phyloP scores from a whole-genome alignment of 1,140 invertebrate species.

The Hypothenemus hampei region DNA sequence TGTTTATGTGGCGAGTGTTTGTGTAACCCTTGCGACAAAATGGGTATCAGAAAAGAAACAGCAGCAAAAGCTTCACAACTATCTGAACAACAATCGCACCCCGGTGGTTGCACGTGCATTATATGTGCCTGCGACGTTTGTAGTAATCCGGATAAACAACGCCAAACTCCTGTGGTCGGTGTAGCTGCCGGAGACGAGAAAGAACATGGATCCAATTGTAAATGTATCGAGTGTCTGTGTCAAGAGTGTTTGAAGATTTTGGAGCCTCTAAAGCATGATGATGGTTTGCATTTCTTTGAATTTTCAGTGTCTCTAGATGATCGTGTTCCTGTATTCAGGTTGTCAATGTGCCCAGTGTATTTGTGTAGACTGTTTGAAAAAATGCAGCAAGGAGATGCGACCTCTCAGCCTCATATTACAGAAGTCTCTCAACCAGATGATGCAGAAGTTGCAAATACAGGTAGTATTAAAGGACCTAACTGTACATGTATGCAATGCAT shows the following conservation, averaged over 20 bases:
- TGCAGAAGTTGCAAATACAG: background rate
- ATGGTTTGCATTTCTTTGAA: constrained; percentile 1
- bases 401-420: background rate
- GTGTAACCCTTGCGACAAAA: constrained; percentile 16
- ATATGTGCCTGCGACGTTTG: constrained; percentile 13
- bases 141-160: background rate
- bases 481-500: constrained; percentile 23
- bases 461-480: constrained; percentile 3
- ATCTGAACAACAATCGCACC: no score
- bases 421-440: background rate
- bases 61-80: background rate
- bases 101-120: constrained; percentile 8
- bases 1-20: constrained; percentile 20
- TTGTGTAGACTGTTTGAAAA: constrained; percentile 5
- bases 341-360: constrained; percentile 9
- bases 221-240: constrained; percentile 14
- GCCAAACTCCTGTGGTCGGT: background rate
- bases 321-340: background rate
- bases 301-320: background rate
- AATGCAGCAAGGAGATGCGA: constrained; percentile 6
- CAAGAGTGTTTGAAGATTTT: constrained; percentile 15
- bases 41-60: background rate
- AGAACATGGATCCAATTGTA: constrained; percentile 8
- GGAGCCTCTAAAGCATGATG: constrained; percentile 6
- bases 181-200: background rate